Conservation (phyloP, 2,797 vertebrate genomes). For the Gobio occitaniae region DNA sequence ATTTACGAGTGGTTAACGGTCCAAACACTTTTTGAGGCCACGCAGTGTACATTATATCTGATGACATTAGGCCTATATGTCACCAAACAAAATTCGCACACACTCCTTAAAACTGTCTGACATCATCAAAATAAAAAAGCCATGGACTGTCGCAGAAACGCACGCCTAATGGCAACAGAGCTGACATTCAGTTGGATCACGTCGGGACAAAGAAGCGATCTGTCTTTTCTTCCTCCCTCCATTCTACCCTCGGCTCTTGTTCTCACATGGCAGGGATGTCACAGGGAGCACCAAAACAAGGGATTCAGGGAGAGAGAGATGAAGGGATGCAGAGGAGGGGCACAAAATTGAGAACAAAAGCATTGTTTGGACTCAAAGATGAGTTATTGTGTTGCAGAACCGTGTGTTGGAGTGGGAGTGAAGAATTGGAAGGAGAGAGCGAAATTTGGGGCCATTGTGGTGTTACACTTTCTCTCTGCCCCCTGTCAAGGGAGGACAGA, state of each 20-base stretch:
- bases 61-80: constrained; percentile 20
- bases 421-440: constrained; percentile 31
- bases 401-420: constrained; percentile 49
- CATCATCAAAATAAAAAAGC: constrained; percentile 79
- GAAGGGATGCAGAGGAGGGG: constrained; percentile 71
- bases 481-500: background rate
- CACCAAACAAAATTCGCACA: background rate
- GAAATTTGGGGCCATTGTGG: constrained; percentile 3
- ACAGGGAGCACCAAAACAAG: constrained; percentile 78
- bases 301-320: constrained; percentile 70
- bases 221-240: constrained; percentile 70
- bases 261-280: constrained; percentile 82
- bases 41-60: constrained; percentile 8
- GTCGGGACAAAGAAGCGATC: constrained; percentile 72
- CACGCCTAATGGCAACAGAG: constrained; percentile 45
- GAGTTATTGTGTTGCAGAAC: constrained; percentile 72
- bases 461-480: background rate
- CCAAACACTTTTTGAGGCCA: background rate
- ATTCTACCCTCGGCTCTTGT: constrained; percentile 61
- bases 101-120: constrained; percentile 61
- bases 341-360: constrained; percentile 70
- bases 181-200: constrained; percentile 74
- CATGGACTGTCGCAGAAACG: constrained; percentile 69
- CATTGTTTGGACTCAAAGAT: constrained; percentile 78
- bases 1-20: too few relatives aligned